Evolutionary conservation across 2,888 invertebrate species (phyloP).

Genomic region (Lagria hirta): DNA sequence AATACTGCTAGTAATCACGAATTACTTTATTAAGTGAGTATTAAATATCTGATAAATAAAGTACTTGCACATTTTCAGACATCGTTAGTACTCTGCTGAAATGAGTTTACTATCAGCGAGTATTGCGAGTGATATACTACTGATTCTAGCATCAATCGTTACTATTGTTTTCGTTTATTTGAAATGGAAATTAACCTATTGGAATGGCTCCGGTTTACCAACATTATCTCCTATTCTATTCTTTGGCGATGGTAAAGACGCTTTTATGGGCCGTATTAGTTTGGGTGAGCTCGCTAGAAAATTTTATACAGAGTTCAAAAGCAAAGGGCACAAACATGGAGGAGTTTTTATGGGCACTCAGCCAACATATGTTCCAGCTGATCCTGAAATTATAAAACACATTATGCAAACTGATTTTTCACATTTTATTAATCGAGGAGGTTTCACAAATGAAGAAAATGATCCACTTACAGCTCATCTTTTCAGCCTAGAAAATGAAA

Average conservation of each 20-base stretch:
- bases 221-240: background rate
- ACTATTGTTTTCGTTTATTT: no score
- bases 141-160: background rate
- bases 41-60: no score
- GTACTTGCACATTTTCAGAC: no score
- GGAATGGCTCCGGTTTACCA: background rate
- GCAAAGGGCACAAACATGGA: background rate
- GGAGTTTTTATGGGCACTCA: slow-evolving; percentile 29
- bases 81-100: no score
- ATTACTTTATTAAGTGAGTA: no score
- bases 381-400: slow-evolving; percentile 44
- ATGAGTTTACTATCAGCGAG: background rate
- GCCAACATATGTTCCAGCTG: slow-evolving; percentile 42
- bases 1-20: no score
- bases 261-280: background rate
- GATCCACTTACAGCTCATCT: no score
- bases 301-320: background rate
- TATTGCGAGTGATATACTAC: background rate
- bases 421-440: slow-evolving; percentile 44
- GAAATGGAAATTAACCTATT: background rate
- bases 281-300: background rate
- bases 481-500: background rate
- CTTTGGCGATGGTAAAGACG: background rate
- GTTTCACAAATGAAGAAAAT: slow-evolving; percentile 38
- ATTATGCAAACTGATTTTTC: slow-evolving; percentile 47